These are phyloP conservation scores for Philaenus spumarius DNA, from an alignment of 1,140 invertebrate species.

Conservation along the genomic window DNA sequence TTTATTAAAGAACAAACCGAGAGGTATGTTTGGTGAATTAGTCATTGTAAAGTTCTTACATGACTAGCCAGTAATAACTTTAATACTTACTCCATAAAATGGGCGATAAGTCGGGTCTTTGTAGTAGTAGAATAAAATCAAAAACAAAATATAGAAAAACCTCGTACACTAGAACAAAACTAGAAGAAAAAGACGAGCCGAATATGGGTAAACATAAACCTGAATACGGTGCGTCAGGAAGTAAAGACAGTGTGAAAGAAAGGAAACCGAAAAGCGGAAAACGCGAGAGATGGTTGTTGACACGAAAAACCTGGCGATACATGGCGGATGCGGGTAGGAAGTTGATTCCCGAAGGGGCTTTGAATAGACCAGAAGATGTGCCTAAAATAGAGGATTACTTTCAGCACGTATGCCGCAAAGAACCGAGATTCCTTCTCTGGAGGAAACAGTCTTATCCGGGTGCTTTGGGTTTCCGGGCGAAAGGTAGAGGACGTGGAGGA, in stretches of 20 bases:
- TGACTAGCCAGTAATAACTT: too few relatives aligned
- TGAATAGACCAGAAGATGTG: slow-evolving; percentile 62
- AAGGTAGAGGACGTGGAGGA: slow-evolving; percentile 45
- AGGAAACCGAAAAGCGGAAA: slow-evolving; percentile 23
- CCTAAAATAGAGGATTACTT: slow-evolving; percentile 76
- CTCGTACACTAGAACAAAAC: too few relatives aligned
- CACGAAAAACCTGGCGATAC: slow-evolving; percentile 82
- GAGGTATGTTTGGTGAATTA: too few relatives aligned
- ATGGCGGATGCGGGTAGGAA: slow-evolving; percentile 83
- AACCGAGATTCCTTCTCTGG: slow-evolving; percentile 72
- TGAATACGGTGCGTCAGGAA: neutral
- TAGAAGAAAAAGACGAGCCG: neutral
- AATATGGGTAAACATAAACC: slow-evolving; percentile 2
- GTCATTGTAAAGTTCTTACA: too few relatives aligned
- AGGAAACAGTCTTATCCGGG: slow-evolving; percentile 71
- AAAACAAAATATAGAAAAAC: too few relatives aligned
- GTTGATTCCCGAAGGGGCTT: slow-evolving; percentile 67
- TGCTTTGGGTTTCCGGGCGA: slow-evolving; percentile 48
- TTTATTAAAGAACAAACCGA: too few relatives aligned
- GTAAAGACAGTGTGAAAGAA: neutral
- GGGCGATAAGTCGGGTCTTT: too few relatives aligned
- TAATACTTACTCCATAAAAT: too few relatives aligned
- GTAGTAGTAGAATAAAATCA: too few relatives aligned
- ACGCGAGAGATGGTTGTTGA: slow-evolving; percentile 69
- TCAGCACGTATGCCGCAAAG: slow-evolving; percentile 68